Evolutionary conservation across 2,113 vertebrate species (phyloP), one percentile per base, ranked within the genome.

Genomic region (Nycticebus coucang): DNA sequence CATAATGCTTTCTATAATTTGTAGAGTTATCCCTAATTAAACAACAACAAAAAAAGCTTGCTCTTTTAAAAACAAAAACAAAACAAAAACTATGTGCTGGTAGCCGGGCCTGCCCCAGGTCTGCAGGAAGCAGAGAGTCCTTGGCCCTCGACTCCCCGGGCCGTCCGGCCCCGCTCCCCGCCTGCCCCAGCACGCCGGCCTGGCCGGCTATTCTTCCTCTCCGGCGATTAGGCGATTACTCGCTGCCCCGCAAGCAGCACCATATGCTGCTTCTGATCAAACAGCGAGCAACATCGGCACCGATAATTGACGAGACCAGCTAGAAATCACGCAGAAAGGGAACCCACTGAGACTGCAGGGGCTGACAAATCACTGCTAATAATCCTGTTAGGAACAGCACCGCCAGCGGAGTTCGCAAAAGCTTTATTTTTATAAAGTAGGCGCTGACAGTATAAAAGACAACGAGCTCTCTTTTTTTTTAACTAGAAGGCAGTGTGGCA

Each of bases 201-300:
- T 66, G 97, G 94, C 92, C 97, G 66, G 93, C 98, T 97, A 89
- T 98, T 98, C 98, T 98, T 87, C 90, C 95, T 96, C 95, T 94
- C 95, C 97, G 82, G 8, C 97, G 97, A 98, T 98, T 98, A 97
- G 82, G 8, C 97, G 97, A 98, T 98, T 98, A 97, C 97, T 97
- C 97, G 78, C 96, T 97, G 98, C 97, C 96, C 97, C 98, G 97
- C 98, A 97, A 98, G 98, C 96, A 96, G 88, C 98, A 98, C 99
- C 99, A 99, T 98, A 98, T 99, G 99, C 98, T 99, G 94, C 97
- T 97, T 97, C 98, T 98, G 98, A 98, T 99, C 98, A 98, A 98
- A 98, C 98, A 98, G 98, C 98, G 96, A 98, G 98, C 98, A 97
- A 98, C 98, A 98, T 97, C 93, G 97, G 98, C 98, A 95, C 94